Percentiles rank a stretch among this genome's conserved stretches.
Conservation (phyloP, 2,113 vertebrate genomes). For the Aegotheles bennettii region DNA sequence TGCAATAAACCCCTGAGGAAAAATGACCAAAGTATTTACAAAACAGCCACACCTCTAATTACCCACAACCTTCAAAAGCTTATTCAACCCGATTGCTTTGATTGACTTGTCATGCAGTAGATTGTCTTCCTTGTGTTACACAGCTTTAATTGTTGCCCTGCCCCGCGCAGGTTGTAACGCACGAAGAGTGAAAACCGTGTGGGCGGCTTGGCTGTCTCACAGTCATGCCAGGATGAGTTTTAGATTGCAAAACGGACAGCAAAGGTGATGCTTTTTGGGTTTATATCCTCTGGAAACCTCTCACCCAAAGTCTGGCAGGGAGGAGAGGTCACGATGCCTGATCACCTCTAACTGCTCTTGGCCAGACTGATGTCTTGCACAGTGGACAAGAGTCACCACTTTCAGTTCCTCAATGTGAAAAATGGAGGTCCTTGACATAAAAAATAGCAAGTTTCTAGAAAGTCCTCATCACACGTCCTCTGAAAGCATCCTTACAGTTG, state of each 20-base stretch:
- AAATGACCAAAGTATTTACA: slow-evolving; percentile 48
- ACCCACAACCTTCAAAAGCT: slow-evolving; percentile 27
- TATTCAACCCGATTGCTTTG: neutral
- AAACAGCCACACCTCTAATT: slow-evolving; percentile 53
- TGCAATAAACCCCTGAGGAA: slow-evolving; percentile 16
- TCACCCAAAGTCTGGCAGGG: neutral
- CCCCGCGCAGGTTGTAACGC: neutral
- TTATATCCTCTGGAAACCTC: neutral
- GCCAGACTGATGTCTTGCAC: fast-evolving
- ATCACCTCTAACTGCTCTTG: neutral
- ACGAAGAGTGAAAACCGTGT: slow-evolving; percentile 27
- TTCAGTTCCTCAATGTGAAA: fast-evolving
- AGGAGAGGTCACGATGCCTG: fast-evolving
- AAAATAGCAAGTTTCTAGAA: neutral
- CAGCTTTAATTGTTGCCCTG: slow-evolving; percentile 43
- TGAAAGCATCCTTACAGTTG: neutral
- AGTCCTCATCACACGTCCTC: fast-evolving
- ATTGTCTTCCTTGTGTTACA: slow-evolving; percentile 46
- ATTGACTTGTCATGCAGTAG: slow-evolving; percentile 23
- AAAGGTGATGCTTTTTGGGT: neutral
- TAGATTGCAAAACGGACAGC: slow-evolving; percentile 19
- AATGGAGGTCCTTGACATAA: fast-evolving
- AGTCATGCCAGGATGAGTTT: neutral
- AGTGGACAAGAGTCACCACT: fast-evolving
- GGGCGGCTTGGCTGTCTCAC: slow-evolving; percentile 36